Conservation (phyloP, 1,140 invertebrate genomes). For the Drosophila truncata region DNA sequence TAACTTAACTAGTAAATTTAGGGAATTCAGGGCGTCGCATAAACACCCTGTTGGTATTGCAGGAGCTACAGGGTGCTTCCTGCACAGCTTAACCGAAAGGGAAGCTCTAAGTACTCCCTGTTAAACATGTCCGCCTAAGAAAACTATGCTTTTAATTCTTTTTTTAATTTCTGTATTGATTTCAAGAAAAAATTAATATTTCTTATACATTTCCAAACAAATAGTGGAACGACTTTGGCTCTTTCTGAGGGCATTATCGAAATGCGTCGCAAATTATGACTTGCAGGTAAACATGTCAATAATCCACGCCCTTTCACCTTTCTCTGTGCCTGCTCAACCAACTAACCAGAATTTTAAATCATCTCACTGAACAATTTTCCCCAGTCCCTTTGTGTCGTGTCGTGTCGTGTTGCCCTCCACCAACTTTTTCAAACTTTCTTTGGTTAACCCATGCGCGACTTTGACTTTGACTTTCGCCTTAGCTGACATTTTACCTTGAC, state of each 20-base stretch:
- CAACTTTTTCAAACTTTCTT: conserved; percentile 18
- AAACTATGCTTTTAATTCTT: no score
- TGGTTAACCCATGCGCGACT: conserved; percentile 27
- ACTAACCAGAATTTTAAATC: conserved; percentile 21
- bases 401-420: conserved; percentile 7
- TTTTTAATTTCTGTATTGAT: neutral
- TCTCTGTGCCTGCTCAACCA: neutral
- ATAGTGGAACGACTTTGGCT: no score
- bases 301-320: conserved; percentile 7
- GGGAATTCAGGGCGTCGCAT: neutral
- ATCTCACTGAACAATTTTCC: conserved; percentile 6
- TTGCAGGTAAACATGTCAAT: conserved; percentile 18
- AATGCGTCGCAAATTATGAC: conserved; percentile 14
- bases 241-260: neutral
- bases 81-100: no score
- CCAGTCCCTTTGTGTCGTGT: neutral
- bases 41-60: neutral
- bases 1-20: neutral
- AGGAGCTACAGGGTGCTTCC: neutral
- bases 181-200: neutral
- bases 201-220: neutral
- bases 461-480: conserved; percentile 25
- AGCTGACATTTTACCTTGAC: conserved; percentile 21
- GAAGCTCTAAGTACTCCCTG: no score
- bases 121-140: neutral